Evolutionary conservation across 2,888 invertebrate genomes (phyloP), one percentile per base, ranked within the genome.

Genomic region (Drosophila macrospina): DNA sequence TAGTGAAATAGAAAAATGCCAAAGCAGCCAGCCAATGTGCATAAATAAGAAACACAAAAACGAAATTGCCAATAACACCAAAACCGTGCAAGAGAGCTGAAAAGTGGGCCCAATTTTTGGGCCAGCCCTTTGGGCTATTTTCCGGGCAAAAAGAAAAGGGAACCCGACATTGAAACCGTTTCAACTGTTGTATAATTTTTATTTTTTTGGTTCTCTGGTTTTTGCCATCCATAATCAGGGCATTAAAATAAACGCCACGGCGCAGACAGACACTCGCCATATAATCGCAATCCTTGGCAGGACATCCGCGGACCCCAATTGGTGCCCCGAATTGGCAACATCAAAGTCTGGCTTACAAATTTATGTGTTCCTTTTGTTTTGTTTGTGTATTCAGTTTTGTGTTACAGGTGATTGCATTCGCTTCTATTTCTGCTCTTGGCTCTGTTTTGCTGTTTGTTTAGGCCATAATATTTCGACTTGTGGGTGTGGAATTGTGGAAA

Each of bases 401-500:
- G 73, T 86, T 88, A 88, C 88, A 86, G 86, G 88, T 86, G 86
- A 88, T 84, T 88, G 88, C 81, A 86, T 85, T 85, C 70, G 66
- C 50, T 67, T 63, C 52, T 32, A 47, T 44, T 57, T 66, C 32
- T 42, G 15, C 13, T 32, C 11, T 37, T 41, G 15, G 20, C 7
- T 54, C 24, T 45, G 36, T 36, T 66, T 44, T 36, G 20, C 56
- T 84, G 72, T 84, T 79, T 84, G 66, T 81, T 84, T 84, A 82
- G 83, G 85, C 67, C 72, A 77, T 72, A 83, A 78, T 68, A 79
- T 70, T 77, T 81, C 66, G 76, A 64, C 71, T 56, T 67, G 37
- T 39, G 44, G 66, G 47, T 37, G 4, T 24, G 56, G 39, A n/a
- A n/a, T n/a, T n/a, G 13, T 28, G 36, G 16, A 16, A 59, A 66